Percentiles rank a stretch among this genome's conserved stretches.
These are phyloP conservation scores for Anagyrus pseudococci DNA, from an alignment of 2,888 invertebrate genomes.

Conservation along the genomic window DNA sequence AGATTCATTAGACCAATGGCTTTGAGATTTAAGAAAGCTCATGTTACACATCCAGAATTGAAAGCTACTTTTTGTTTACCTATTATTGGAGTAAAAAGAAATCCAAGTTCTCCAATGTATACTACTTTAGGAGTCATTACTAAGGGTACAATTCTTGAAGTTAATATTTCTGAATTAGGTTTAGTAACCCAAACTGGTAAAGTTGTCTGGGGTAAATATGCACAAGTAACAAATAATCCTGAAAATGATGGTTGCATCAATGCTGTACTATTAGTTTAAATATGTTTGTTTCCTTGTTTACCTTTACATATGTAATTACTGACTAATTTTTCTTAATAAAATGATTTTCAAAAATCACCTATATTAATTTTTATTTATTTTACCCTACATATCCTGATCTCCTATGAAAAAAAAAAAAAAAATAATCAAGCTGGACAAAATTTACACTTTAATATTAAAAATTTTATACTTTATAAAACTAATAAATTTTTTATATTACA, in stretches of 20 bases:
- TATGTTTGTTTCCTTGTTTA: not conserved
- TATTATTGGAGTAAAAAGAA: constrained; percentile 98
- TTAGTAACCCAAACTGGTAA: constrained; percentile 98
- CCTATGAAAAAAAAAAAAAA: no score
- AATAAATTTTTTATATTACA: constrained; percentile 34
- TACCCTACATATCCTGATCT: not conserved
- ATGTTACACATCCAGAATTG: constrained; percentile 98
- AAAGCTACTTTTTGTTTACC: constrained; percentile 98
- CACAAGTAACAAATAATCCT: constrained; percentile 99
- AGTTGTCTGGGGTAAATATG: constrained; percentile 99
- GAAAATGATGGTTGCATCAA: constrained; percentile 99
- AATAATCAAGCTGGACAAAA: constrained; percentile 16
- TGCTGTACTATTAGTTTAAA: constrained; percentile 87
- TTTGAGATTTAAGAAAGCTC: constrained; percentile 93
- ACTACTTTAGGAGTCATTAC: constrained; percentile 98
- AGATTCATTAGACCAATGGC: constrained; percentile 98
- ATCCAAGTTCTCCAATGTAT: constrained; percentile 96
- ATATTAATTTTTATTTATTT: not conserved
- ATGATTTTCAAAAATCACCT: constrained; percentile 1
- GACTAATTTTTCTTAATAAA: constrained; percentile 28
- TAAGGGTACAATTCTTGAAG: constrained; percentile 97
- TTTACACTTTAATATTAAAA: not conserved
- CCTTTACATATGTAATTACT: not conserved
- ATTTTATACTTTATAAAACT: not conserved
- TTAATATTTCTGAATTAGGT: constrained; percentile 98